A percentile compares a stretch with the other conserved stretches of the same genome.
phyloP scores from a whole-genome alignment of 2,797 vertebrate species.

The Chaenodraco wilsoni region DNA sequence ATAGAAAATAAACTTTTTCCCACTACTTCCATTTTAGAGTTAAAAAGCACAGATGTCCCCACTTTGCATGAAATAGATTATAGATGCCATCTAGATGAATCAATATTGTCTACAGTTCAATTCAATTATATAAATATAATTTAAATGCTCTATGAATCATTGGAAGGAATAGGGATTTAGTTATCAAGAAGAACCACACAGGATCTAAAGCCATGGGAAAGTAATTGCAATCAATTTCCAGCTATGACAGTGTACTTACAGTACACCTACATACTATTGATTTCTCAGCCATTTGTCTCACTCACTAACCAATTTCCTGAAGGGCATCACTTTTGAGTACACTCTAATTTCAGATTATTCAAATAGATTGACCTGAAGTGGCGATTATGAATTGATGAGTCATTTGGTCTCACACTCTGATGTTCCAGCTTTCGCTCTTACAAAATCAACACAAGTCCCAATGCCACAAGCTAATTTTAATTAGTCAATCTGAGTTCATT shows the following conservation, averaged over 20 bases:
- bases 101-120: not conserved
- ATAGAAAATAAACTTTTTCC: not conserved
- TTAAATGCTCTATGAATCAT: not conserved
- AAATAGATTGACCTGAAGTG: conserved; percentile 52
- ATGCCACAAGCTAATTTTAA: conserved; percentile 60
- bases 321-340: conserved; percentile 25
- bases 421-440: conserved; percentile 35
- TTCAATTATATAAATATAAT: not conserved
- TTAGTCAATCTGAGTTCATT: conserved; percentile 64
- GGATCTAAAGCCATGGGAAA: not conserved
- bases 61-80: not conserved
- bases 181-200: not conserved
- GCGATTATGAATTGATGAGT: conserved; percentile 50
- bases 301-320: conserved; percentile 10
- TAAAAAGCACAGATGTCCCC: not conserved
- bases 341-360: conserved; percentile 31
- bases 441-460: conserved; percentile 55
- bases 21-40: not conserved
- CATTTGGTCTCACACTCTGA: conserved; percentile 43
- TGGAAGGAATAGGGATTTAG: not conserved
- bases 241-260: not conserved
- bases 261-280: conserved; percentile 5
- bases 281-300: conserved; percentile 16
- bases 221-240: not conserved
- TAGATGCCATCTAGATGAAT: not conserved